Conservation (phyloP, 2,113 vertebrate genomes). For the Nycticryphes semicollaris region DNA sequence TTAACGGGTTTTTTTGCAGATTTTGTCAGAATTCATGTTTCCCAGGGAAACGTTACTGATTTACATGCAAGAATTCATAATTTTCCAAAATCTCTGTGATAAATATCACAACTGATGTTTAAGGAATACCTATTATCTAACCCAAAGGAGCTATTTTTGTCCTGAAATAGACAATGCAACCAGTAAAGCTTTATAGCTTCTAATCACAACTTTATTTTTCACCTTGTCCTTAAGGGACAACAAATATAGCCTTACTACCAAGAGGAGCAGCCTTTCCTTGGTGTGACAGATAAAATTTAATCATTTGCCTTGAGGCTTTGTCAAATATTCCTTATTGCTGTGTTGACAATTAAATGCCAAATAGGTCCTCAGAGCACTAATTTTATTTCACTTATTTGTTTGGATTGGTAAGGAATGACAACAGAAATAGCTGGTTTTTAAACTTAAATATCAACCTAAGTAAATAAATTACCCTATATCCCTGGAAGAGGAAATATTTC, state of each 20-base stretch:
- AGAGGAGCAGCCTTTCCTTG: constrained; percentile 1
- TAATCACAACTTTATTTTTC: constrained; percentile 28
- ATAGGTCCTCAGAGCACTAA: neutral
- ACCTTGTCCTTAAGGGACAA: constrained; percentile 14
- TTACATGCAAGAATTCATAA: neutral
- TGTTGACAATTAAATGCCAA: constrained; percentile 26
- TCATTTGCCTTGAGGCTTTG: constrained; percentile 29
- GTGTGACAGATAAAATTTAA: constrained; percentile 34
- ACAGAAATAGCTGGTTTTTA: neutral
- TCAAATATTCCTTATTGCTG: neutral
- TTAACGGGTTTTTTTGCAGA: neutral
- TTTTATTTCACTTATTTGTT: constrained; percentile 30
- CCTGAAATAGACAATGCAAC: neutral
- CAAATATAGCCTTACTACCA: constrained; percentile 8
- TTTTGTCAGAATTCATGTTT: neutral
- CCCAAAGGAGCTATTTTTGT: constrained; percentile 2
- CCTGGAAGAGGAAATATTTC: neutral
- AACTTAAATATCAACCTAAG: neutral
- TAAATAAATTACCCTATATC: neutral
- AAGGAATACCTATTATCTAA: neutral
- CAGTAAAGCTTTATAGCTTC: constrained; percentile 2
- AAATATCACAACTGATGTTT: neutral
- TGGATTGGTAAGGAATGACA: neutral
- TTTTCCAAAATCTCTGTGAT: neutral
- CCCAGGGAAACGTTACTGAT: neutral